Base-by-base conservation (phyloP, 1,140 invertebrate genomes). In the Lasioglossum baleicum region DNA sequence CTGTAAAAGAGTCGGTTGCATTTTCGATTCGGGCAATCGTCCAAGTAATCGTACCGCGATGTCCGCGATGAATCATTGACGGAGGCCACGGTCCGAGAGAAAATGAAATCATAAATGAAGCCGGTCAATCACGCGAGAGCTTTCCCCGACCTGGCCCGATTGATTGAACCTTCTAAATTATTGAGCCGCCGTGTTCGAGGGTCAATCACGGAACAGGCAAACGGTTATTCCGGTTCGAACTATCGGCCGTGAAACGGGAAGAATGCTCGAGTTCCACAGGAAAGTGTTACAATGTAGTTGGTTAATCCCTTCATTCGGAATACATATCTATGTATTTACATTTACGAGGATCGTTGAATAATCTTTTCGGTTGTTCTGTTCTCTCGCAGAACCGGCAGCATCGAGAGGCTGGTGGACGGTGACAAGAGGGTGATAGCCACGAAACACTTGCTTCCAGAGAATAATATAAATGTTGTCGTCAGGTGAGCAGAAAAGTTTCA, bases 381-480 rank as follows among this genome's bases (percentile, higher is more conserved):
- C 20, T 40, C 20, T 88, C 82, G 35, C 66, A 91, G 90, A 68
- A 73, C 75, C 10, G 90, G 90, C 40, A 91, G 90, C 67, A 88
- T 90, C 63, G 90, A 91, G 56, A 85, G 82, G 51, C 69, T 91
- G 69, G 68, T 83, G 26, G 90, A 90, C 20, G 89, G 84, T 15
- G 90, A 90, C 65, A 88, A 76, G 35, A 86, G 83, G 67, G 75
- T 89, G 64, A 91, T 87, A 66, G 88, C 83, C 31, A 88, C 86
- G 69, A 89, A 87, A 65, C 88, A 87, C 70, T 77, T 86, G 51
- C 88, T 91, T 26, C 92, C 93, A n/a, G 96, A 97, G 88, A 96
- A 96, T 87, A 97, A 96, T 87, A 96, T 97, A 73, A 96, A 96
- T 90, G 96, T 97, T 20, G 96, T 96, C 35, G 95, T 97, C 65